Conservation (phyloP, 2,113 vertebrate genomes). For the Myrmecobius fasciatus region DNA sequence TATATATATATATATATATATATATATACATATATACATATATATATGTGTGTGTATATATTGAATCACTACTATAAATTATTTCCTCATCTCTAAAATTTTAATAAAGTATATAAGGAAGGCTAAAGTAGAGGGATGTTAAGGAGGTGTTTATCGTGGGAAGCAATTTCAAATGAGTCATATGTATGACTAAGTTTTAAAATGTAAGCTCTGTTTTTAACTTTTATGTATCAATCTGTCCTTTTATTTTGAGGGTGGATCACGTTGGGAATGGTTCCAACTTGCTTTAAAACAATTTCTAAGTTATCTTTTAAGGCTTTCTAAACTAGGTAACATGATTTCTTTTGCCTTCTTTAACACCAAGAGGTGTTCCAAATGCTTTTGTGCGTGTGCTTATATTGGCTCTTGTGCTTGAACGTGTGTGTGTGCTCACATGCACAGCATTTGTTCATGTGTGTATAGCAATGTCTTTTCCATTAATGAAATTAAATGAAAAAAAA, state of each 20-base stretch:
- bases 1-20: too few species aligned
- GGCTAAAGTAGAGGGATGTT: not conserved
- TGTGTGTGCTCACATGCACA: not conserved
- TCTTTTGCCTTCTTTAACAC: not conserved
- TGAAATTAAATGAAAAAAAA: not conserved
- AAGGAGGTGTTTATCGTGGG: not conserved
- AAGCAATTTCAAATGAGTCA: not conserved
- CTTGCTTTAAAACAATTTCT: not conserved
- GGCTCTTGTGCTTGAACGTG: not conserved
- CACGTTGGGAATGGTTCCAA: not conserved
- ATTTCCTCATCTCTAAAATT: not conserved
- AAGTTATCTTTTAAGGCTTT: not conserved
- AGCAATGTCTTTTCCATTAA: not conserved
- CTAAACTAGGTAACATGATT: not conserved
- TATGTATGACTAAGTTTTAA: not conserved
- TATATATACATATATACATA: too few species aligned
- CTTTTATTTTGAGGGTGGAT: not conserved
- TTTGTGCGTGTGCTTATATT: not conserved
- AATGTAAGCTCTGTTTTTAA: not conserved
- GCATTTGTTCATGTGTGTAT: not conserved
- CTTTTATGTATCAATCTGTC: not conserved
- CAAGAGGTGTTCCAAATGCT: not conserved
- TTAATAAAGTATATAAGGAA: not conserved
- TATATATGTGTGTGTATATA: too few species aligned
- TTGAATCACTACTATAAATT: not conserved